Conservation (phyloP, 2,888 invertebrate species). For the Calameuta pallipes region DNA sequence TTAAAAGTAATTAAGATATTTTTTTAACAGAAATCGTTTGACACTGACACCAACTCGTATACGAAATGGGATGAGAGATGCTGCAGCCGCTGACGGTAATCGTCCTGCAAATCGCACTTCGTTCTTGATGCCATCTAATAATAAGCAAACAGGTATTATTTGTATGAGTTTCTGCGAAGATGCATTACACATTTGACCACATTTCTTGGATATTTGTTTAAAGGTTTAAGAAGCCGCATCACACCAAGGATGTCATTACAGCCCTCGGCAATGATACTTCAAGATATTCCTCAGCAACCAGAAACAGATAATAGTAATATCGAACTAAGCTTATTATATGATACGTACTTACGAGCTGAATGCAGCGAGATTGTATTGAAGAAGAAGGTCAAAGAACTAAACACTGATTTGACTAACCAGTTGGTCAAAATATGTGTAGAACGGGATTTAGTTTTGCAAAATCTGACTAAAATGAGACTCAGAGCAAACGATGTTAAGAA, state of each 20-base stretch:
- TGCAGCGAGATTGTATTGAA: constrained; percentile 35
- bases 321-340: constrained; percentile 39
- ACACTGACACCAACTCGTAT: too few species aligned
- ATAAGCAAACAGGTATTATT: too few species aligned
- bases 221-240: neutral
- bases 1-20: neutral
- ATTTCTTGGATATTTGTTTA: neutral
- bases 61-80: neutral
- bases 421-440: constrained; percentile 38
- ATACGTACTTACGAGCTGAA: constrained; percentile 38
- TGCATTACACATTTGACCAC: too few species aligned
- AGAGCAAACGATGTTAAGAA: constrained; percentile 38
- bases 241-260: constrained; percentile 7
- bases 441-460: constrained; percentile 28
- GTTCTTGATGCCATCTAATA: too few species aligned
- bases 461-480: constrained; percentile 31
- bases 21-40: neutral
- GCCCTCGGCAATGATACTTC: too few species aligned
- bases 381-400: constrained; percentile 34
- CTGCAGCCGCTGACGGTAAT: neutral
- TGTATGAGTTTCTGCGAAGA: too few species aligned
- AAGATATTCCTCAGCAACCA: constrained; percentile 24
- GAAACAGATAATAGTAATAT: constrained; percentile 30
- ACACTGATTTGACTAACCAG: constrained; percentile 26
- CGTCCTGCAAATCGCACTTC: too few species aligned